These are phyloP conservation scores for Discoglossus pictus DNA, from an alignment of 2,797 vertebrate species.

Conservation along the genomic window DNA sequence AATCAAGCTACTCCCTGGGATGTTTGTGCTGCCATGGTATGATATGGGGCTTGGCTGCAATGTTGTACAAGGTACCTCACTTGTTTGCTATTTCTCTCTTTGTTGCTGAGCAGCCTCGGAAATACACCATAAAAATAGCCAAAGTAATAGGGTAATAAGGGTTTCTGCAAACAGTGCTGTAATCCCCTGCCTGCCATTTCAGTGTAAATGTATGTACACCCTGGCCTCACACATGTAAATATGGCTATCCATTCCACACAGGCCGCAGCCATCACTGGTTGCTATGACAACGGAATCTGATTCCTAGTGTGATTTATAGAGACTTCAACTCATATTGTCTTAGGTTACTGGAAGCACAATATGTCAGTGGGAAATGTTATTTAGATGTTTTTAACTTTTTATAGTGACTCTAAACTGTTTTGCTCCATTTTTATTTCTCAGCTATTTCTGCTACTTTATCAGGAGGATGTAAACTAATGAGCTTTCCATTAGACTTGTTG, in stretches of 20 bases:
- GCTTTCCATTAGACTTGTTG: too few species aligned
- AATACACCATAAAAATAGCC: conserved; percentile 35
- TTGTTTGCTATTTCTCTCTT: conserved; percentile 17
- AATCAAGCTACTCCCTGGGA: neutral
- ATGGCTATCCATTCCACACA: conserved; percentile 16
- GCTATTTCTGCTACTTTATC: too few species aligned
- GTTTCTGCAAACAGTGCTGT: conserved; percentile 30
- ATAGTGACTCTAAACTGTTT: too few species aligned
- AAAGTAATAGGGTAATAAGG: conserved; percentile 30
- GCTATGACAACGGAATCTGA: neutral
- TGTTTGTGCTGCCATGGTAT: conserved; percentile 25
- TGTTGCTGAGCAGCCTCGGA: conserved; percentile 29
- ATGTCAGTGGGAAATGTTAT: conserved; percentile 4
- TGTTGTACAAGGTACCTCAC: neutral
- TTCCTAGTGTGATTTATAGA: conserved; percentile 14
- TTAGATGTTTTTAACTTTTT: conserved; percentile 16
- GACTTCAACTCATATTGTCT: neutral
- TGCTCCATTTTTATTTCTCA: too few species aligned
- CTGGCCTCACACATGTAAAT: conserved; percentile 1
- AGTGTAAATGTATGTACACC: neutral
- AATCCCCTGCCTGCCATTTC: conserved; percentile 18
- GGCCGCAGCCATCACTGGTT: conserved; percentile 5
- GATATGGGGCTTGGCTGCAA: neutral
- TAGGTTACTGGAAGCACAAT: conserved; percentile 17
- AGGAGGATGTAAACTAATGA: too few species aligned